Conservation (phyloP, 2,113 vertebrate species). For the Atlantisia rogersi region DNA sequence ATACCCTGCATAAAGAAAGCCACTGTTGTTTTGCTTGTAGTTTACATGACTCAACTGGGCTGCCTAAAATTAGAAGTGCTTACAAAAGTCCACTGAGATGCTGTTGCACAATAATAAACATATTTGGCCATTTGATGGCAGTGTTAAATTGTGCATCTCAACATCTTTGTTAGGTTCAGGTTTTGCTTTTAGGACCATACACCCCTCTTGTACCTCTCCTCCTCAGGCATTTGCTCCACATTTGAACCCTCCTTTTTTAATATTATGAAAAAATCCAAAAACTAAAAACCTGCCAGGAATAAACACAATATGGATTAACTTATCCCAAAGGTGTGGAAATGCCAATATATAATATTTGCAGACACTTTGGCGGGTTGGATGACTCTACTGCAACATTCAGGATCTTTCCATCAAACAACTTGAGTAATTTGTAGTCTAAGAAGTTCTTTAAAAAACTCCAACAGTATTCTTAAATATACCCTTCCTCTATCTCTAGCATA, state of each 20-base stretch:
- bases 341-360: neutral
- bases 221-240: neutral
- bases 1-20: neutral
- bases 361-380: neutral
- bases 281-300: neutral
- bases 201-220: neutral
- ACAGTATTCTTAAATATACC: neutral
- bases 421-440: neutral
- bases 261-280: neutral
- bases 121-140: slow-evolving; percentile 59
- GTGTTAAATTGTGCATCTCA: slow-evolving; percentile 44
- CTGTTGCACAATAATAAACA: neutral
- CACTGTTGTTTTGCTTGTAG: neutral
- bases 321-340: neutral
- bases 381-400: neutral
- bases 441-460: neutral
- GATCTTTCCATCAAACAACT: neutral
- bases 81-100: neutral
- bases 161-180: neutral
- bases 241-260: neutral
- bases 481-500: neutral
- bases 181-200: neutral
- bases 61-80: neutral
- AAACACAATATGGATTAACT: neutral
- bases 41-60: neutral